Evolutionary conservation across 2,113 vertebrate genomes (phyloP).

Genomic region (Uria lomvia): DNA sequence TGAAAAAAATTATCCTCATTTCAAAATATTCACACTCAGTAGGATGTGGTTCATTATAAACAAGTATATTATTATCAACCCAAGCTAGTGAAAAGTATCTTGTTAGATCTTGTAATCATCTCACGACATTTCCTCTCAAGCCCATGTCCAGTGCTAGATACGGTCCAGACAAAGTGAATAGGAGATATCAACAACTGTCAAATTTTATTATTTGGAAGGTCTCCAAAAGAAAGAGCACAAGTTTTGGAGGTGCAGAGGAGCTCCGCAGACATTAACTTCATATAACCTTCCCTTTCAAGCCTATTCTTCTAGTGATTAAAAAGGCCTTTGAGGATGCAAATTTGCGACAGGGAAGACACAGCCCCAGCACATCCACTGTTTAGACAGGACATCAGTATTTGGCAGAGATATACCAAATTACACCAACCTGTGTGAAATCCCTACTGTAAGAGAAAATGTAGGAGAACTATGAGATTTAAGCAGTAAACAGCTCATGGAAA

Average conservation of each 20-base stretch:
- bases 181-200: background rate
- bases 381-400: background rate
- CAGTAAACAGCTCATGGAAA: background rate
- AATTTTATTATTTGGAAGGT: background rate
- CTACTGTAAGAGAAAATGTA: background rate
- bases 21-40: background rate
- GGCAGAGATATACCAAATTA: background rate
- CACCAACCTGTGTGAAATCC: background rate
- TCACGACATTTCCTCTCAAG: slow-evolving; percentile 56
- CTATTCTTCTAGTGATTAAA: background rate
- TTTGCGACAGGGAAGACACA: background rate
- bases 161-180: background rate
- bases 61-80: slow-evolving; percentile 1
- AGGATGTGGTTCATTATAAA: background rate
- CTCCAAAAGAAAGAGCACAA: background rate
- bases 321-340: background rate
- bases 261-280: background rate
- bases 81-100: background rate
- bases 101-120: background rate
- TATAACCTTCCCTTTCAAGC: background rate
- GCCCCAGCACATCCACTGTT: background rate
- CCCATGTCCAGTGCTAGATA: background rate
- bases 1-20: background rate
- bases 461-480: background rate
- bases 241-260: background rate